phyloP scores from a whole-genome alignment of 2,888 invertebrate species.

The Pristionchus mayeri region DNA sequence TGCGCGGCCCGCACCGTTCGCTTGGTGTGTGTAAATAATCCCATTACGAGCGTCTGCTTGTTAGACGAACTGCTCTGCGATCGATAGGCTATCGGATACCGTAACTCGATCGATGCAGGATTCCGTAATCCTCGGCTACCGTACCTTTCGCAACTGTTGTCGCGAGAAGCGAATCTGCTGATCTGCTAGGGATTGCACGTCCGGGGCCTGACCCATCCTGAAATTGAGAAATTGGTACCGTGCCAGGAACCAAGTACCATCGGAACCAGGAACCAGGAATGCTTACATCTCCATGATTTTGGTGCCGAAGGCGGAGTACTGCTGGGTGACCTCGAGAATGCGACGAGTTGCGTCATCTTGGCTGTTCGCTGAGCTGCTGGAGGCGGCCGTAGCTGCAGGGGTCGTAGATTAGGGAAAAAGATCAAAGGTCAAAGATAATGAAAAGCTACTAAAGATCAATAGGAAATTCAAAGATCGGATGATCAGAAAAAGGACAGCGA shows the following conservation, averaged over 20 bases:
- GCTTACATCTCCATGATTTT: not conserved
- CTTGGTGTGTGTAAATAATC: not conserved
- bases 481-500: too few relatives aligned
- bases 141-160: conserved; percentile 1
- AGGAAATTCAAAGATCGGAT: conserved; percentile 17
- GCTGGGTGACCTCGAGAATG: conserved; percentile 42
- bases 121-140: too few relatives aligned
- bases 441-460: not conserved
- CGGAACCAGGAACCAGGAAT: not conserved
- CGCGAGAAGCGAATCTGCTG: not conserved
- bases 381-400: not conserved
- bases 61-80: not conserved
- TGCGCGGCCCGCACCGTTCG: not conserved
- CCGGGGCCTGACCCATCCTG: conserved; percentile 6
- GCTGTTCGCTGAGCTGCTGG: not conserved
- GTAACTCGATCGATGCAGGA: not conserved
- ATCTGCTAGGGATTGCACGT: not conserved
- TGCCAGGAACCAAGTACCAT: not conserved
- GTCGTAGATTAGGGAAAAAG: not conserved
- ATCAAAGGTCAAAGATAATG: not conserved
- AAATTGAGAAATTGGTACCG: not conserved
- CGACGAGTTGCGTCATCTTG: conserved; percentile 37
- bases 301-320: conserved; percentile 47
- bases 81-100: not conserved
- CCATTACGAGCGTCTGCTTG: not conserved